Base-by-base conservation (phyloP, 2,797 vertebrate species). In the Schizopygopsis malacanthus region DNA sequence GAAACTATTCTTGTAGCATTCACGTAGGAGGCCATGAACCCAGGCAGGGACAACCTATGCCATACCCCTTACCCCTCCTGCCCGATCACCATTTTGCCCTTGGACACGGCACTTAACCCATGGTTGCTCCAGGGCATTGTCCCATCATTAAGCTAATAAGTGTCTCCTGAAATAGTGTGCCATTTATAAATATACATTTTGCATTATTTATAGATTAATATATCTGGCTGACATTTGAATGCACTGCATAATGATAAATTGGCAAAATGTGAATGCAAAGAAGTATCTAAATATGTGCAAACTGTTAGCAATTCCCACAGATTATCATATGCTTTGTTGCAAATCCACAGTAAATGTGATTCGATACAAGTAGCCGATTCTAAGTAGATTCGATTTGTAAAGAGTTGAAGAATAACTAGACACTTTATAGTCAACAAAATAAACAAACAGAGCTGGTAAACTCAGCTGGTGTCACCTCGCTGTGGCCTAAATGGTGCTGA, bases 401-500 rank as follows among this genome's bases (percentile, higher is more conserved):
- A 47, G 33, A 33, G 33, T 33, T 33, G 33, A 33, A 33, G 33
- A 33, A 33, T 33, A 33, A 41, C 33, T 77, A 22, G n/a, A 43
- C 39, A 25, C 3, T 47, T 76, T 8, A 41, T 25, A 71, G 18
- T 25, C 0, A 37, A 61, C 63, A 25, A 72, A 47, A 59, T 70
- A 87, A 85, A 78, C 77, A 83, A 85, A 84, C 82, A 82, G 67
- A 80, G 84, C 79, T 67, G 61, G 82, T 90, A 86, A 91, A 82
- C 65, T 56, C 78, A 79, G 89, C 83, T 77, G 45, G 89, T 85
- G 85, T 87, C 89, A 82, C 50, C 11, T 84, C 16, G 81, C 70
- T 69, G 52, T 87, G 79, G 84, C 79, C 85, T 91, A 83, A 89
- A 87, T 87, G 87, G 88, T 3, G 4, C 75, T 89, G 84, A 81